Evolutionary conservation across 2,113 vertebrate species (phyloP).

Genomic region (Marcusenius ussheri): DNA sequence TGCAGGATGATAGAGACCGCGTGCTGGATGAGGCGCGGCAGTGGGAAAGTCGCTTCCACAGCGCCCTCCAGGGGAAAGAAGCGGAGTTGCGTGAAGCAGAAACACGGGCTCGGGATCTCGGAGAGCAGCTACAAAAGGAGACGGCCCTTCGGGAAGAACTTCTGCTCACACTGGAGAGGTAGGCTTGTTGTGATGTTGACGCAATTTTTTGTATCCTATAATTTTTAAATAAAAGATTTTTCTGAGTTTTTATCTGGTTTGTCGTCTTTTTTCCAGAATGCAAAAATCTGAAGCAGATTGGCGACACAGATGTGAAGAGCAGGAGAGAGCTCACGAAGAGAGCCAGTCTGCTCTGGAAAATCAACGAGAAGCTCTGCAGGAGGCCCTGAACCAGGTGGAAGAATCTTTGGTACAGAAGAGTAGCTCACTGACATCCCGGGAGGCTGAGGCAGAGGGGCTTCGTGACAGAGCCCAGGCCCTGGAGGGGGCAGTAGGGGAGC

Average conservation of each 20-base stretch:
- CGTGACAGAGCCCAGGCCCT: conserved; percentile 56
- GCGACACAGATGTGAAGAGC: conserved; percentile 57
- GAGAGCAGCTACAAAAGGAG: conserved; percentile 67
- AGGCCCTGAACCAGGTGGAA: conserved; percentile 50
- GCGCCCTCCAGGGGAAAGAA: conserved; percentile 79
- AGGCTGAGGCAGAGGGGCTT: conserved; percentile 60
- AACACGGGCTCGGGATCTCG: conserved; percentile 56
- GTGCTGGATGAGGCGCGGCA: conserved; percentile 81
- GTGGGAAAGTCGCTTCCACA: conserved; percentile 83
- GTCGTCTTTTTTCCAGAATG: conserved; percentile 53
- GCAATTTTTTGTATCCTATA: background rate
- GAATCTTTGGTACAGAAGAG: conserved; percentile 49
- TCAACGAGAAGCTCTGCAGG: conserved; percentile 56
- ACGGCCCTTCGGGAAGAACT: conserved; percentile 64
- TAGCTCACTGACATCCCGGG: conserved; percentile 52
- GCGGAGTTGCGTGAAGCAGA: conserved; percentile 73
- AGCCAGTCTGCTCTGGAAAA: conserved; percentile 55
- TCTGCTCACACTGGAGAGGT: conserved; percentile 59
- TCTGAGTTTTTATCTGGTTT: background rate
- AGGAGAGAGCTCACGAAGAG: conserved; percentile 53
- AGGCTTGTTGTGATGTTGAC: conserved; percentile 20
- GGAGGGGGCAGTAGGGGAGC: conserved; percentile 62
- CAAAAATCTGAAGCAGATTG: conserved; percentile 60
- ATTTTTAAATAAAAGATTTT: background rate
- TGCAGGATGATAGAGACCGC: conserved; percentile 89